Base-by-base conservation (phyloP, 2,113 vertebrate species). In the Ramphastos sulfuratus region DNA sequence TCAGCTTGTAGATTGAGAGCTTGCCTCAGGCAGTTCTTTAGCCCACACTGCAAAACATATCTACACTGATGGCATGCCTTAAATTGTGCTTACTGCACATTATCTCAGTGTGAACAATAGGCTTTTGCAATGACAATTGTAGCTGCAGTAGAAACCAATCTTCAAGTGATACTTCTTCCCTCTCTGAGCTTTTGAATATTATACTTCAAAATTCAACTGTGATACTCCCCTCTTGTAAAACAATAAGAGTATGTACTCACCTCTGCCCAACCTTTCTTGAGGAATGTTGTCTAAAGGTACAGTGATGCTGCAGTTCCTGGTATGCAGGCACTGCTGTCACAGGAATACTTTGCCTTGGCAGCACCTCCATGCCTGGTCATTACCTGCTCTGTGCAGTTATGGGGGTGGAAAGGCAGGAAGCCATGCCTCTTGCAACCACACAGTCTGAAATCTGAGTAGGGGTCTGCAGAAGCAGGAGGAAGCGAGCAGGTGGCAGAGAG, bases 181-280 rank as follows among this genome's bases (percentile, higher is more conserved):
- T 17, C 44, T 18, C 44, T 16, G 6, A 56, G 19, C 25, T 61
- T 66, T 5, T 48, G 30, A 85, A n/a, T 18, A 54, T 39, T 0
- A 1, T 9, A 39, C 67, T 65, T 70, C 7, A 4, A 85, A 85
- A 48, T 69, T 54, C n/a, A 58, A 0, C 64, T 19, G 15, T 1
- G 1, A n/a, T 11, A 42, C 28, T 67, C 10, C n/a, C 19, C 25
- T 88, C 72, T 69, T 59, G 92, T 60, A 85, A 75, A 88, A 42
- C 69, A 75, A 35, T 27, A 52, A 85, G 77, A 21, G 37, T 48
- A 30, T 1, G 4, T 85, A 96, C 93, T 93, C 87, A 95, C 85
- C 89, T 92, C 65, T 58, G 66, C 66, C 39, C 76, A 50, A 7
- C 18, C 33, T 75, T 81, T 48, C 16, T 9, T 55, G 56, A 66